phyloP scores from a whole-genome alignment of 2,113 vertebrate species.

The Fulmarus glacialis region DNA sequence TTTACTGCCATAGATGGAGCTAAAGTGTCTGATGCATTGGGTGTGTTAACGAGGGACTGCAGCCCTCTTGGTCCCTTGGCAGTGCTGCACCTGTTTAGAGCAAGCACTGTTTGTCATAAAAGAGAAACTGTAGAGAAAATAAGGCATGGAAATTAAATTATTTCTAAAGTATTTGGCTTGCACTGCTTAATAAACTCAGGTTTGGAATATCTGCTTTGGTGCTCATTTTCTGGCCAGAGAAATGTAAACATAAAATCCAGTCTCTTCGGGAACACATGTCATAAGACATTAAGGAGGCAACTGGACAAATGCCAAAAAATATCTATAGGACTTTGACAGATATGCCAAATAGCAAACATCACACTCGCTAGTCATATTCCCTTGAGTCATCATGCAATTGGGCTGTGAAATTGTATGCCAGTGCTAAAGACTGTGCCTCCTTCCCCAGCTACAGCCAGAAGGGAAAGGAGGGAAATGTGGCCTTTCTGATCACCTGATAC shows the following conservation, averaged over 20 bases:
- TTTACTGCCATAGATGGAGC: background rate
- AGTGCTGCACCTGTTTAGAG: slow-evolving; percentile 2
- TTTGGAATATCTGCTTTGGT: slow-evolving; percentile 3
- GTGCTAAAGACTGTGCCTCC: background rate
- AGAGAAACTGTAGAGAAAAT: background rate
- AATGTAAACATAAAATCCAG: background rate
- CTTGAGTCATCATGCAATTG: background rate
- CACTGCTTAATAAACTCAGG: background rate
- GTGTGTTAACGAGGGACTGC: background rate
- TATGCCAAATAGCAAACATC: slow-evolving; percentile 22
- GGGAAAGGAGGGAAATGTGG: background rate
- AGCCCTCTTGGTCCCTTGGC: background rate
- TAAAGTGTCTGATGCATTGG: background rate
- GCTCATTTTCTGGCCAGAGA: background rate
- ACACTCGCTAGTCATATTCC: background rate
- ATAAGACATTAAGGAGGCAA: background rate
- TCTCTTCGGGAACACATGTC: background rate
- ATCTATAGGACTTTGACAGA: slow-evolving; percentile 19
- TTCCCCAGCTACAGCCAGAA: background rate
- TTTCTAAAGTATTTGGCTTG: background rate
- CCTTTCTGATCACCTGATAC: background rate
- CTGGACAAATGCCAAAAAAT: slow-evolving; percentile 19
- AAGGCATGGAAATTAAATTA: background rate
- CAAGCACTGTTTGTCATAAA: background rate
- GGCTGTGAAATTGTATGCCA: slow-evolving; percentile 17